Base-by-base conservation (phyloP, 2,888 invertebrate genomes). In the Rapana venosa region DNA sequence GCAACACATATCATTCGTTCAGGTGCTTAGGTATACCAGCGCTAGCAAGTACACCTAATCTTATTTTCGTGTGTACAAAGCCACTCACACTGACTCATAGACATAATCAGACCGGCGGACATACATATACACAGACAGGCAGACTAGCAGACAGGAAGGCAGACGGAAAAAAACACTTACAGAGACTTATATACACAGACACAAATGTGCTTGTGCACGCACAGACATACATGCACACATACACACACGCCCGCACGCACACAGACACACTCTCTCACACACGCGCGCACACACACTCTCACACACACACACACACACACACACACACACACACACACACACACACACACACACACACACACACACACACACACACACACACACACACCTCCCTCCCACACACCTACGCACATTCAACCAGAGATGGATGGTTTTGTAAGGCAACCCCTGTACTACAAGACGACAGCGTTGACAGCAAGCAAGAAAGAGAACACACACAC, bases 221-320 rank as follows among this genome's bases (percentile, higher is more conserved):
- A n/a, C 74, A 26, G 4, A n/a, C 74, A 26, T n/a, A n/a, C 74
- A 26, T n/a, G 26, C 74, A n/a, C 1, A n/a, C 74, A n/a, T n/a
- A 11, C 74, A n/a, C n/a, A 11, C n/a, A n/a, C n/a, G 11, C 74
- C 1, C n/a, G n/a, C 74, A 11, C 26, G n/a, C 74, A 74, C 74
- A n/a, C 74, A 74, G n/a, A n/a, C n/a, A 74, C 77, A 77, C 77
- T 32, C 77, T 32, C 77, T 32, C 77, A 77, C 77, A 77, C 77
- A 8, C 77, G 30, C 77, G 30, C 77, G 30, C 77, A 77, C 77
- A 77, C 77, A 77, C 77, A 30, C 77, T 30, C 77, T 30, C 30
- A n/a, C 30, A 30, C 30, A 77, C 30, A 30, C 30, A 77, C 30
- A 30, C 77, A 77, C n/a, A 30, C 77, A 77, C 11, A 8, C 70